A percentile compares a stretch with the other conserved stretches of the same genome.
Evolutionary conservation across 1,140 invertebrate genomes (phyloP).

Genomic region (Brevipalpus yothersi): DNA sequence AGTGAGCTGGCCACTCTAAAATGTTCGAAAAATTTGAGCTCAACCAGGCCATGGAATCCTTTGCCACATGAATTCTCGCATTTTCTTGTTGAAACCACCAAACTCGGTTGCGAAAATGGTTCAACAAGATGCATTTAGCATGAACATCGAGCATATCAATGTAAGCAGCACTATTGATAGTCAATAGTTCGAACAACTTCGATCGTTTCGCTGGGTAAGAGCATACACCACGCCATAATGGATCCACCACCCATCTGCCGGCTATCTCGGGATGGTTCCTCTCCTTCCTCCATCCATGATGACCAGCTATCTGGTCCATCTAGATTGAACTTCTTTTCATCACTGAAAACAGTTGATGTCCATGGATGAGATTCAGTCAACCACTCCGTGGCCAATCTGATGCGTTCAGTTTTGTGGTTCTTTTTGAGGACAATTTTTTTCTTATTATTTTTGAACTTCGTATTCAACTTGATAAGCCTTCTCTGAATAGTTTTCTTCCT

Average conservation of each 20-base stretch:
- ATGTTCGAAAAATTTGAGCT: no score
- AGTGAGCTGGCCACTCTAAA: no score
- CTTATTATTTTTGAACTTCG: no score
- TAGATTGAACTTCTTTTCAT: no score
- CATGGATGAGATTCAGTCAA: no score
- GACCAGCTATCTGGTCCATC: not conserved
- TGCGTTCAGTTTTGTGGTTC: no score
- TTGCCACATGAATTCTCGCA: not conserved
- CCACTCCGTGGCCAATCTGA: no score
- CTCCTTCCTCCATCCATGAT: not conserved
- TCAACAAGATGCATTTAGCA: not conserved
- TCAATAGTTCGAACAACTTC: not conserved
- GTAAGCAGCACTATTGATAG: not conserved
- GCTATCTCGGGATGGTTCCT: not conserved
- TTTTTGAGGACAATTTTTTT: no score
- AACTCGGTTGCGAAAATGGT: not conserved
- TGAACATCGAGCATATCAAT: not conserved
- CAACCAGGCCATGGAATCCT: not conserved
- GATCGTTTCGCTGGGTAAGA: not conserved
- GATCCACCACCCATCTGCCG: not conserved
- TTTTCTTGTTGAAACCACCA: slow-evolving; percentile 10
- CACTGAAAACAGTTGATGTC: no score
- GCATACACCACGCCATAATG: not conserved
- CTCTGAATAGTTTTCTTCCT: no score
- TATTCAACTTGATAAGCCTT: no score